Evolutionary conservation across 2,797 vertebrate genomes (phyloP).

Genomic region (Carcharodon carcharias): DNA sequence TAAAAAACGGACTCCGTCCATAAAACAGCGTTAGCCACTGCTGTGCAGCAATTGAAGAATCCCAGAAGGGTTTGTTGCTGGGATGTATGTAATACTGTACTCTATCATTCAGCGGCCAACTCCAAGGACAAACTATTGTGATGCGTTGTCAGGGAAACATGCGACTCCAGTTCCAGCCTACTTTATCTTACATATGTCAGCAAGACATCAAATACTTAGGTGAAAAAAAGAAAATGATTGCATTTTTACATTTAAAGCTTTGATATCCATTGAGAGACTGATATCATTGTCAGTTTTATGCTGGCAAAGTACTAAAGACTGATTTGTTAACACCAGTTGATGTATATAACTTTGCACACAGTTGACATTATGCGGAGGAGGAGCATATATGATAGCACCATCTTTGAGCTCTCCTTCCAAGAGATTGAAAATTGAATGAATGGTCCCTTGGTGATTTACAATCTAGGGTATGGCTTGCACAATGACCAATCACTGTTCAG

Average conservation of each 20-base stretch:
- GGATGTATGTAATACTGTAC: neutral
- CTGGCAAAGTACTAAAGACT: neutral
- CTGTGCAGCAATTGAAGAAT: neutral
- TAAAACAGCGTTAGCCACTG: neutral
- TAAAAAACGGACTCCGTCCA: neutral
- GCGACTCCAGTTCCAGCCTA: conserved; percentile 24
- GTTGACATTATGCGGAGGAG: neutral
- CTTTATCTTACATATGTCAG: neutral
- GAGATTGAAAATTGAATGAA: conserved; percentile 3
- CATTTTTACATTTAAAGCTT: neutral
- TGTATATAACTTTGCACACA: neutral
- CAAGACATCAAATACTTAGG: conserved; percentile 10
- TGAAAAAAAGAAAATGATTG: neutral
- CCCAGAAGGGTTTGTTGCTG: neutral
- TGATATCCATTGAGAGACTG: conserved; percentile 4
- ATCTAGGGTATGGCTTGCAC: neutral
- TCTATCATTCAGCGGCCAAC: neutral
- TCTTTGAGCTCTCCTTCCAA: neutral
- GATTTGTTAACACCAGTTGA: neutral
- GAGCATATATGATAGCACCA: neutral
- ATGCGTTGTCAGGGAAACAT: conserved; percentile 25
- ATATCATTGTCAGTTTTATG: neutral
- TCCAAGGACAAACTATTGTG: conserved; percentile 8
- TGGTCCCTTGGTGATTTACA: neutral
- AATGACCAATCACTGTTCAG: neutral